Evolutionary conservation across 2,113 vertebrate species (phyloP), one percentile per base, ranked within the genome.

Genomic region (Zosterops japonicus): DNA sequence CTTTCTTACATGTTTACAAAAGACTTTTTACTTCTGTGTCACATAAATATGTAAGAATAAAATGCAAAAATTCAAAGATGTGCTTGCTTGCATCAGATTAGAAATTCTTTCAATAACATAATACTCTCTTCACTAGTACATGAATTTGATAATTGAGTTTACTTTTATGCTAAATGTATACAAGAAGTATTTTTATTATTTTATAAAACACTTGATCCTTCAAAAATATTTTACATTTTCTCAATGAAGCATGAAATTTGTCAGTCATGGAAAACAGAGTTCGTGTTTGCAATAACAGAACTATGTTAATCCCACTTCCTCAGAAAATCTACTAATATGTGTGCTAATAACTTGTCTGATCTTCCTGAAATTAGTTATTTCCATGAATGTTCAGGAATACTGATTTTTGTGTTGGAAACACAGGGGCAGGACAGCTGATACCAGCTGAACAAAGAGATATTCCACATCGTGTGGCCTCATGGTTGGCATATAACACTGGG

Each of bases 401-500:
- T 70, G 29, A 53, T 61, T 82, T 81, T 79, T 27, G 8, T 35
- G 8, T 11, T 50, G 22, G 20, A n/a, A 23, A 28, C 23, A 33
- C 20, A 47, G 0, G 29, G 10, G 10, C 16, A 46, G 29, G 20
- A 70, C 28, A 70, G 24, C 16, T 79, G 29, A 63, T 41, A 8
- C 28, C 41, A 47, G 0, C 4, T 3, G 24, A 63, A 39, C 47
- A 55, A 47, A 63, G 41, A 7, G 23, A 12, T 41, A 24, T 41
- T 36, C n/a, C 13, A 47, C 12, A n/a, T 29, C 20, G 8, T 11
- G 55, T 24, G 18, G 18, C 49, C 41, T 74, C 18, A 29, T 29
- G 24, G 5, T 47, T 53, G 29, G 12, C 8, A 41, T 9, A 5
- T 17, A 9, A n/a, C 11, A 1, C 12, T 29, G 29, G 5, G 6